Percentiles rank a stretch among this genome's conserved stretches.
Conservation (phyloP, 2,888 invertebrate genomes). For the Blera fallax region DNA sequence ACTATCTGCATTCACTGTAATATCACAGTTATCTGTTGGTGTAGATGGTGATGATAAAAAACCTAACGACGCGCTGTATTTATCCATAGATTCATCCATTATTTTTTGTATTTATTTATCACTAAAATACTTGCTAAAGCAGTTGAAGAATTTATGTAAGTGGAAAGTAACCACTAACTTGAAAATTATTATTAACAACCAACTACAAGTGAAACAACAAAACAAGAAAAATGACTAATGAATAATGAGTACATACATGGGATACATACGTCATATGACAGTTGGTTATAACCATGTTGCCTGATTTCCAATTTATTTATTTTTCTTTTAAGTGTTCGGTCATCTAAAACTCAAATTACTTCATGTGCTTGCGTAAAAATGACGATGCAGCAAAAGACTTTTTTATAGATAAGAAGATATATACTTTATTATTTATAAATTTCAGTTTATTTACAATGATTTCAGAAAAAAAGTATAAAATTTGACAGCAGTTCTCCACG, state of each 20-base stretch:
- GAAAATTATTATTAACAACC: neutral
- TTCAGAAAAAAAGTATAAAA: no score
- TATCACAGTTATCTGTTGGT: neutral
- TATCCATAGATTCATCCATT: conserved; percentile 20
- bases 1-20: neutral
- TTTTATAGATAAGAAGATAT: no score
- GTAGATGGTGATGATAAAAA: neutral
- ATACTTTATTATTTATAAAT: no score
- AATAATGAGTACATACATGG: neutral
- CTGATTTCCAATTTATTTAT: neutral
- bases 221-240: neutral
- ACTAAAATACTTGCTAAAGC: neutral
- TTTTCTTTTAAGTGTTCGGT: no score
- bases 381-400: no score
- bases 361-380: no score
- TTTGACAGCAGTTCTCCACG: no score
- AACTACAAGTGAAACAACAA: neutral
- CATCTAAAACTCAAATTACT: no score
- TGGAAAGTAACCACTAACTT: neutral
- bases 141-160: neutral
- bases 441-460: no score
- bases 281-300: neutral
- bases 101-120: neutral
- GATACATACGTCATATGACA: neutral
- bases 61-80: neutral